Base-by-base conservation (phyloP, 1,140 invertebrate species). In the Pseudachorutes palmiensis region DNA sequence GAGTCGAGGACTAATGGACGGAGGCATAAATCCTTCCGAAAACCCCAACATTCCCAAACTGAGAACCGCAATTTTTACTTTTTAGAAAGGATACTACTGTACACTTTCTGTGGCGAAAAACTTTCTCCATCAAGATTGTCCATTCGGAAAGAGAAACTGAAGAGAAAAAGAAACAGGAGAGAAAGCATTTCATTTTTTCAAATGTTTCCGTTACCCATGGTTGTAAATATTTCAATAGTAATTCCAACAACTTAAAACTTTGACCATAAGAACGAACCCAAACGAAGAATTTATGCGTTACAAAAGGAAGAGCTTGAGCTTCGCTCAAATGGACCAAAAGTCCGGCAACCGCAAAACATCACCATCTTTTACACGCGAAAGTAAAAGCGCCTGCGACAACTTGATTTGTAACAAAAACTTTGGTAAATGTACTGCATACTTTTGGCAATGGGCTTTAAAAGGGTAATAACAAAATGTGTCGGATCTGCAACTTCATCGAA, bases 201-300 rank as follows among this genome's bases (percentile, higher is more conserved):
- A 45, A 45, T 45, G 36, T 19, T 19, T 45, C 36, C 19, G 36
- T n/a, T n/a, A n/a, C n/a, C 36, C 36, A 19, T 45, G 9, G 36
- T 45, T 45, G 36, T 45, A 45, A 45, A 45, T 45, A 45, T 45
- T 45, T 45, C 36, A 45, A 45, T 45, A 45, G 36, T 19, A 45
- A 45, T 45, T 45, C 36, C 36, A 45, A 45, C 36, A 45, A 45
- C 36, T 45, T 45, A 45, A 45, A 45, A 45, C 36, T 45, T 45
- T 45, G 36, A 19, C 9, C 36, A 45, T 45, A 45, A 45, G 36
- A 45, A 45, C 9, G 19, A 19, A n/a, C n/a, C n/a, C n/a, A n/a
- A 19, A 45, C 9, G 36, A 19, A 45, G 36, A 19, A 45, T 45
- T 45, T 45, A 45, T 45, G 36, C 36, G 9, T n/a, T n/a, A n/a